A percentile compares a stretch with the other conserved stretches of the same genome.
These are phyloP conservation scores for Erannis defoliaria DNA, from an alignment of 2,888 invertebrate genomes.

Conservation along the genomic window DNA sequence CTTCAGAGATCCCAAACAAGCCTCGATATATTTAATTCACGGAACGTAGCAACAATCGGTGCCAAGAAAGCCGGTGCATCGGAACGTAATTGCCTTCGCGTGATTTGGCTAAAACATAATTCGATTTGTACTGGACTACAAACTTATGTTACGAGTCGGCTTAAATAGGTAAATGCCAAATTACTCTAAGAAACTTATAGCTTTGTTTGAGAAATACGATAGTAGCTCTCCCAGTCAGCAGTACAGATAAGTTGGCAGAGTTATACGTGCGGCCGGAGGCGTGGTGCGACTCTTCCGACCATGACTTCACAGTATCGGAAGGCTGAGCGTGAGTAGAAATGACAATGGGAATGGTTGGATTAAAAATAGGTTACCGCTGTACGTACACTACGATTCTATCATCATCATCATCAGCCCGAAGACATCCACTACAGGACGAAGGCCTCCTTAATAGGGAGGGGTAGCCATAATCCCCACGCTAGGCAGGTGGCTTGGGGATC, in stretches of 20 bases:
- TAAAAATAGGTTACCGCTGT: background rate
- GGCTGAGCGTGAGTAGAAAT: constrained; percentile 17
- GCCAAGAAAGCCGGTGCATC: constrained; percentile 46
- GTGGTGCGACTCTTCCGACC: background rate
- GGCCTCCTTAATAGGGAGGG: too few species aligned
- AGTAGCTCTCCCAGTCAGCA: background rate
- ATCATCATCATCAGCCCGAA: too few species aligned
- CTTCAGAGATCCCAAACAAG: background rate
- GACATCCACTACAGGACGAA: too few species aligned
- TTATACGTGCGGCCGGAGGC: background rate
- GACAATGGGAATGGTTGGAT: constrained; percentile 20
- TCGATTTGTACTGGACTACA: constrained; percentile 55
- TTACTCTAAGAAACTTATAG: background rate
- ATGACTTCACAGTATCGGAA: constrained; percentile 7
- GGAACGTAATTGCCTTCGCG: constrained; percentile 53
- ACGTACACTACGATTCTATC: too few species aligned
- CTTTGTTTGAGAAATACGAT: background rate
- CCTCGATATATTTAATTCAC: constrained; percentile 17
- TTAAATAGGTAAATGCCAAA: background rate
- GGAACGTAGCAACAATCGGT: constrained; percentile 34
- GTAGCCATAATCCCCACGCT: too few species aligned
- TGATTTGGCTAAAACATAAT: constrained; percentile 66
- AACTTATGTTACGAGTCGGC: background rate
- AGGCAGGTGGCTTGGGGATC: too few species aligned
- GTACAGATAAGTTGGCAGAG: background rate